Evolutionary conservation across 2,113 vertebrate species (phyloP).

Genomic region (Cisticola juncidis): DNA sequence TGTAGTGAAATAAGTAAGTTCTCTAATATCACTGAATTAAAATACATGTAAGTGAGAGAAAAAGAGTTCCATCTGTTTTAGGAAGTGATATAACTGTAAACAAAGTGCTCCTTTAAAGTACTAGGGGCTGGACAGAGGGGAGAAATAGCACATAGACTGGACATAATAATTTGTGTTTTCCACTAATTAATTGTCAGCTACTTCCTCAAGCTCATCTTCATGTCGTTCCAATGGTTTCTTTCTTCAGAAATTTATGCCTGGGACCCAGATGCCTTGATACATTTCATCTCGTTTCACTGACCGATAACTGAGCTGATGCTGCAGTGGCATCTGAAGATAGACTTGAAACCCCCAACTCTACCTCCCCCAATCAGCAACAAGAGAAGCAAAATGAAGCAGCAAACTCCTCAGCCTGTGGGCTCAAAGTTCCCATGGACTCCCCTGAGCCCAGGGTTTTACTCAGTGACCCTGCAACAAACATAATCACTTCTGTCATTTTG

Average conservation of each 20-base stretch:
- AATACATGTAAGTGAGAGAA: neutral
- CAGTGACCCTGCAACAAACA: neutral
- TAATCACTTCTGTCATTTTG: conserved; percentile 8
- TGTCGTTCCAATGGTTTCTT: neutral
- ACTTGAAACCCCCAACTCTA: neutral
- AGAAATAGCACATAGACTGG: neutral
- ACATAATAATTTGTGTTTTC: neutral
- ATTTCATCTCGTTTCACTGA: neutral
- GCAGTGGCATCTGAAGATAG: neutral
- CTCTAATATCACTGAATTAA: neutral
- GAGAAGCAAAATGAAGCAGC: neutral
- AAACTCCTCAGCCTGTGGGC: neutral
- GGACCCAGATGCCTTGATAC: neutral
- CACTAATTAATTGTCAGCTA: neutral
- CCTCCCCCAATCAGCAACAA: neutral
- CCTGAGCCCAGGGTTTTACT: neutral
- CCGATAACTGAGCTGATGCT: neutral
- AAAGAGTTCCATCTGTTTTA: neutral
- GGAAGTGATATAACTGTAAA: neutral
- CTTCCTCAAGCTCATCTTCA: neutral
- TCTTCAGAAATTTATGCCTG: neutral
- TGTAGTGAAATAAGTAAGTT: neutral
- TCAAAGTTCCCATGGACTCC: neutral
- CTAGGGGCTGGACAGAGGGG: neutral
- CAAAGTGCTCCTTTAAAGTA: neutral